phyloP scores from a whole-genome alignment of 2,888 invertebrate species.

The Allophyes oxyacanthae region DNA sequence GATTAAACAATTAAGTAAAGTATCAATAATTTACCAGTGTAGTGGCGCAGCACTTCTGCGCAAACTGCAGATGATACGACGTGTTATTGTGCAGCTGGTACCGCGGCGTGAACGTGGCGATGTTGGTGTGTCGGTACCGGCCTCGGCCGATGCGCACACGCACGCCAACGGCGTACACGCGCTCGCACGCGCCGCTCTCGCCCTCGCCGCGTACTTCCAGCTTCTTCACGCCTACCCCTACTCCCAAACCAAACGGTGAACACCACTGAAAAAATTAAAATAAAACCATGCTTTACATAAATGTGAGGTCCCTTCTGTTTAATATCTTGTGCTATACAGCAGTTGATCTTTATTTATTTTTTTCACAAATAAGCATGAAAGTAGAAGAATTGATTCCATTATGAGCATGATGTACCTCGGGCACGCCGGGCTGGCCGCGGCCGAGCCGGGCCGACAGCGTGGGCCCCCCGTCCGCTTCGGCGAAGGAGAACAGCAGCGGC shows the following conservation, averaged over 20 bases:
- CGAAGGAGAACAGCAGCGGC: conserved; percentile 97
- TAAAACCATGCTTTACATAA: too few relatives aligned
- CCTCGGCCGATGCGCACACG: conserved; percentile 96
- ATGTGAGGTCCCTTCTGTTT: too few relatives aligned
- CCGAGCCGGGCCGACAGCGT: conserved; percentile 94
- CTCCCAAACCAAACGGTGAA: conserved; percentile 95
- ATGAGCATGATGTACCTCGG: conserved; percentile 64
- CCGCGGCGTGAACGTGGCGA: conserved; percentile 97
- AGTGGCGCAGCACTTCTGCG: conserved; percentile 95
- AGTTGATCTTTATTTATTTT: too few relatives aligned
- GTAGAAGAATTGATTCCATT: not conserved
- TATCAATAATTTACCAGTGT: conserved; percentile 91
- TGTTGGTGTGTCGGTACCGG: conserved; percentile 96
- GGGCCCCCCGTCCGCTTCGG: conserved; percentile 95
- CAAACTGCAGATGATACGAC: conserved; percentile 93
- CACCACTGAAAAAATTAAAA: conserved; percentile 92
- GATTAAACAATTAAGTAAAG: too few relatives aligned
- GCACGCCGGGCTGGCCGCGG: conserved; percentile 85
- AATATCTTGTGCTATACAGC: too few relatives aligned
- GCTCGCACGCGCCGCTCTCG: conserved; percentile 83
- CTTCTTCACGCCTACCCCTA: conserved; percentile 92
- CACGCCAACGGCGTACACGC: conserved; percentile 95
- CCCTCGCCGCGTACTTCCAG: conserved; percentile 78
- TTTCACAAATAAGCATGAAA: too few relatives aligned
- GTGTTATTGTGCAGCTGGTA: conserved; percentile 98